Conservation (phyloP, 2,797 vertebrate species). For the Onychomys leucogaster region DNA sequence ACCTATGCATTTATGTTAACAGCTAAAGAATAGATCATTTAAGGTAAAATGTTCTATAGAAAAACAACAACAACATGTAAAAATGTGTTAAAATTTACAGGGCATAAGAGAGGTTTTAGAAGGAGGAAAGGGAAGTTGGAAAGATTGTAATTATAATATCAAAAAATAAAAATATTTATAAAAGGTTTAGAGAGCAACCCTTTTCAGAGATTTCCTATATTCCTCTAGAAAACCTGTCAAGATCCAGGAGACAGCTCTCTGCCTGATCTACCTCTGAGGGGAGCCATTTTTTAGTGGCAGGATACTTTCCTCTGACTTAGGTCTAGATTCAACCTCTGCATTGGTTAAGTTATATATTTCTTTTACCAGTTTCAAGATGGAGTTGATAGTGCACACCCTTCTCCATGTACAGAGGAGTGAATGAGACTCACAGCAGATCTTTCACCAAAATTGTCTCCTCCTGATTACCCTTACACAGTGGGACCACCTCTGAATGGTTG, state of each 20-base stretch:
- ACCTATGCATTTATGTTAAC: not conserved
- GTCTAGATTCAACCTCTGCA: not conserved
- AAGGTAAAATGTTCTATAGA: not conserved
- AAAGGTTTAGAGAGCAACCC: not conserved
- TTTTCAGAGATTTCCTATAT: slow-evolving; percentile 1
- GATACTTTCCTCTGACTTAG: not conserved
- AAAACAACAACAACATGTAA: slow-evolving; percentile 12
- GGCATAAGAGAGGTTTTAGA: not conserved
- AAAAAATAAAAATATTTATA: not conserved
- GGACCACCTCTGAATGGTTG: not conserved
- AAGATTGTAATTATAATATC: not conserved
- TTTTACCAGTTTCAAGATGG: not conserved
- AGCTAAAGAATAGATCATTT: not conserved
- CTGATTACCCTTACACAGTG: not conserved
- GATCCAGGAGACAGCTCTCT: not conserved
- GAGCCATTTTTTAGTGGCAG: not conserved
- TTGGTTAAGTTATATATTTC: not conserved
- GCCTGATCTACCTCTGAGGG: not conserved
- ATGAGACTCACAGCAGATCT: not conserved
- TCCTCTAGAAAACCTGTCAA: not conserved
- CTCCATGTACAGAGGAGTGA: too few species aligned
- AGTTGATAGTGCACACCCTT: not conserved
- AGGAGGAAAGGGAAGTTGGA: not conserved
- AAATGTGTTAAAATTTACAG: not conserved
- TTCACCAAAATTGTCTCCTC: not conserved